Percentiles rank a stretch among this genome's conserved stretches.
Evolutionary conservation across 2,888 invertebrate genomes (phyloP).

Genomic region (Meiosimyza decipiens): DNA sequence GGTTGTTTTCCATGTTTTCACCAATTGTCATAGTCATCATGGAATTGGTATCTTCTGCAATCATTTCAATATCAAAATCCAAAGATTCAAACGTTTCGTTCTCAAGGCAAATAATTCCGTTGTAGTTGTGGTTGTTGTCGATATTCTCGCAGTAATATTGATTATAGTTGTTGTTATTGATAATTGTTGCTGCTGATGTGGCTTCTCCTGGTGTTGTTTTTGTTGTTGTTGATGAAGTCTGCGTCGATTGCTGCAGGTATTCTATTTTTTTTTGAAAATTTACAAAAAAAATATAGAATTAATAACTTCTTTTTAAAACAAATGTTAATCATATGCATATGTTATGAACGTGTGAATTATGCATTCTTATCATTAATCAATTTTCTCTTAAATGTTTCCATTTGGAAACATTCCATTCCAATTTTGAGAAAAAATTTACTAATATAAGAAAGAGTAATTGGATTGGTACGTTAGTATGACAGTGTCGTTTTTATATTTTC

Average conservation of each 20-base stretch:
- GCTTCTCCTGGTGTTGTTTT: too few species aligned
- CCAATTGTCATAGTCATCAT: slow-evolving; percentile 37
- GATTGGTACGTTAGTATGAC: too few species aligned
- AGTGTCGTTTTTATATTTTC: too few species aligned
- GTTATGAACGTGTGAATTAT: too few species aligned
- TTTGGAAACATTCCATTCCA: too few species aligned
- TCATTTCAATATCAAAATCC: slow-evolving; percentile 61
- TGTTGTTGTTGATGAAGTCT: slow-evolving; percentile 48
- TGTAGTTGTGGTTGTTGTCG: slow-evolving; percentile 47
- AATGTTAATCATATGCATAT: too few species aligned
- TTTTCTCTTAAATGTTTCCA: too few species aligned
- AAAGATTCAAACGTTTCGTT: slow-evolving; percentile 54
- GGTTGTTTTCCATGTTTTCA: slow-evolving; percentile 49
- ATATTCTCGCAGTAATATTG: slow-evolving; percentile 51
- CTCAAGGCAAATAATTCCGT: slow-evolving; percentile 44
- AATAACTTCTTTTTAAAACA: too few species aligned
- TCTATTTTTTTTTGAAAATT: slow-evolving; percentile 45
- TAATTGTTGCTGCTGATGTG: slow-evolving; percentile 44
- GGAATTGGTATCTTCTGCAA: slow-evolving; percentile 48
- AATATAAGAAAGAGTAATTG: too few species aligned
- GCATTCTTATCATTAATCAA: too few species aligned
- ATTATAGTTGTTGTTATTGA: slow-evolving; percentile 34
- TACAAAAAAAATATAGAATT: too few species aligned
- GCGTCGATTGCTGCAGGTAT: slow-evolving; percentile 59
- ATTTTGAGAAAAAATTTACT: too few species aligned